Evolutionary conservation across 2,113 vertebrate genomes (phyloP).

Genomic region (Sebastes schlegelii): DNA sequence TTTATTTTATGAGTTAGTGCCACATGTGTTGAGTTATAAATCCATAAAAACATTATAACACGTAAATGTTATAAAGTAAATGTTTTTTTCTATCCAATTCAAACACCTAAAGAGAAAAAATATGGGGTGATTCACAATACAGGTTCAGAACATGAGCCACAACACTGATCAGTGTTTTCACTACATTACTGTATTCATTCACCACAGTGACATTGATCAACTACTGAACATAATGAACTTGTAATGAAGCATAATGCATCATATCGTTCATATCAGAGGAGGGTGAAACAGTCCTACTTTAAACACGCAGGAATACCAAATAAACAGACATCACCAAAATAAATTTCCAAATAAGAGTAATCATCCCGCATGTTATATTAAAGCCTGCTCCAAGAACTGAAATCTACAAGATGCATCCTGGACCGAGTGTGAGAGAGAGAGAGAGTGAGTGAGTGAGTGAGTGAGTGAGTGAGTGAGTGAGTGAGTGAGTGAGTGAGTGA

Average conservation of each 20-base stretch:
- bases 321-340: background rate
- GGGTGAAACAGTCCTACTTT: background rate
- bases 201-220: too few relatives aligned
- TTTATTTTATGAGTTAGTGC: background rate
- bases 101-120: background rate
- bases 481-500: background rate
- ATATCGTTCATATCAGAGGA: background rate
- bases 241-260: too few relatives aligned
- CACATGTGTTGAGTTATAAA: background rate
- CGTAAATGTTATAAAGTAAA: background rate
- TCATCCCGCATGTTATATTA: background rate
- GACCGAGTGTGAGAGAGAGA: background rate
- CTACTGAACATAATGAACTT: too few relatives aligned
- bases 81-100: background rate
- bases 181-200: background rate
- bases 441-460: background rate
- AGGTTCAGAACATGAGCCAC: background rate
- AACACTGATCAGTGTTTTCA: background rate
- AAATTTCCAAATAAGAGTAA: background rate
- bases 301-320: too few relatives aligned
- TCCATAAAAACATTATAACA: background rate
- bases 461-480: background rate
- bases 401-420: background rate
- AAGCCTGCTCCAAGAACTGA: background rate
- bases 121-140: background rate